Evolutionary conservation across 2,113 vertebrate species (phyloP).

Genomic region (Neoarius graeffei): DNA sequence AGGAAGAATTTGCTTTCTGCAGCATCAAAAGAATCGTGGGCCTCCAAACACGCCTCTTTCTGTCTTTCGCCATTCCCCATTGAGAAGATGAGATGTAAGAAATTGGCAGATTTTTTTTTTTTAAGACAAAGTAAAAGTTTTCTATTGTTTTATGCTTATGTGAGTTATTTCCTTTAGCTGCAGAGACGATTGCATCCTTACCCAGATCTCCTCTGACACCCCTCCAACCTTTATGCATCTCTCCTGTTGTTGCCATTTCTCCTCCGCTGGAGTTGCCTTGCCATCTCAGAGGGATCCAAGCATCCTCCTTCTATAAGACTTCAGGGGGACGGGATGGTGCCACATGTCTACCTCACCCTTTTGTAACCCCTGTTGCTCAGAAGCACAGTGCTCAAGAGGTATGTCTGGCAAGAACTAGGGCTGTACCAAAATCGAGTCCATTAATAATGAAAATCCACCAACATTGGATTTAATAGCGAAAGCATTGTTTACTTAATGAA

Average conservation of each 20-base stretch:
- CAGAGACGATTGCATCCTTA: slow-evolving; percentile 57
- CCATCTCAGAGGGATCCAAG: slow-evolving; percentile 42
- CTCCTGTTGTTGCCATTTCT: slow-evolving; percentile 53
- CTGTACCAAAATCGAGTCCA: neutral
- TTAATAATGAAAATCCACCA: neutral
- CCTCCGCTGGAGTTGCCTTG: slow-evolving; percentile 58
- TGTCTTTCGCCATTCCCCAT: slow-evolving; percentile 59
- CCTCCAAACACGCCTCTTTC: slow-evolving; percentile 47
- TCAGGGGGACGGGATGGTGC: slow-evolving; percentile 31
- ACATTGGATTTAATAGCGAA: neutral
- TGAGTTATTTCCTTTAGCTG: slow-evolving; percentile 17
- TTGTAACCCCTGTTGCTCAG: slow-evolving; percentile 39
- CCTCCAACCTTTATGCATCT: slow-evolving; percentile 58
- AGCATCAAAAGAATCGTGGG: slow-evolving; percentile 49
- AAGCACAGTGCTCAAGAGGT: slow-evolving; percentile 39
- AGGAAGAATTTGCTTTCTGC: slow-evolving; percentile 31
- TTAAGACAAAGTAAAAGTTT: neutral
- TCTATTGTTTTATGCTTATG: neutral
- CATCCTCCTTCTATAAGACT: slow-evolving; percentile 51
- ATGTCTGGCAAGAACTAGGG: neutral
- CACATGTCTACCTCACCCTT: slow-evolving; percentile 41
- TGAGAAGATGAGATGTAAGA: slow-evolving; percentile 86
- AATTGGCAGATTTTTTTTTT: neutral
- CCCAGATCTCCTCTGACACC: slow-evolving; percentile 61
- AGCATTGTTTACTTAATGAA: neutral